Conservation (phyloP, 2,113 vertebrate species). For the Albula glossodonta region DNA sequence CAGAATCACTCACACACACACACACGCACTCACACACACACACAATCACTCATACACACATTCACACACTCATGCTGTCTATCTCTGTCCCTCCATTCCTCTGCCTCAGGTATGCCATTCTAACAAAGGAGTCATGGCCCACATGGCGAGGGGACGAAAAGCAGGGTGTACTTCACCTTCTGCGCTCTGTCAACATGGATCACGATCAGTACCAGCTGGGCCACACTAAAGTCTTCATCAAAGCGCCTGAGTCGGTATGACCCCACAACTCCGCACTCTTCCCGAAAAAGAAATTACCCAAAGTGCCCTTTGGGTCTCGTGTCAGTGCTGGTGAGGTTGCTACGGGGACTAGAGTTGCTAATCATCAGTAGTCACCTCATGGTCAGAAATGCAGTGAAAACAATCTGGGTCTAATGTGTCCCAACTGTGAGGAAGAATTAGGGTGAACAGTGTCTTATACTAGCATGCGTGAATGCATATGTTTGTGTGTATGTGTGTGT, state of each 20-base stretch:
- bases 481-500: background rate
- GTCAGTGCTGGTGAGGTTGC: background rate
- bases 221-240: conserved; percentile 90
- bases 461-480: too few species aligned
- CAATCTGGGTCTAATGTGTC: background rate
- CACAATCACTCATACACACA: background rate
- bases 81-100: background rate
- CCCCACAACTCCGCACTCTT: background rate
- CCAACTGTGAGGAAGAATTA: background rate
- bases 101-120: conserved; percentile 85
- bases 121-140: conserved; percentile 96
- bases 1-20: conserved; percentile 3
- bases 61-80: background rate
- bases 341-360: background rate
- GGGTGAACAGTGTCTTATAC: background rate
- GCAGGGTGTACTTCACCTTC: conserved; percentile 88
- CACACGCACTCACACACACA: conserved; percentile 5
- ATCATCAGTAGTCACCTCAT: background rate
- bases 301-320: background rate
- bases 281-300: background rate
- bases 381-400: background rate
- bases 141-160: conserved; percentile 92
- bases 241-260: conserved; percentile 95
- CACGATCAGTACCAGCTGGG: conserved; percentile 94
- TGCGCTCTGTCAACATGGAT: conserved; percentile 94